Evolutionary conservation across 92 coral and sea anemone species (phyloP), one percentile per base, ranked within the genome.

Genomic region (Nematostella vectensis): DNA sequence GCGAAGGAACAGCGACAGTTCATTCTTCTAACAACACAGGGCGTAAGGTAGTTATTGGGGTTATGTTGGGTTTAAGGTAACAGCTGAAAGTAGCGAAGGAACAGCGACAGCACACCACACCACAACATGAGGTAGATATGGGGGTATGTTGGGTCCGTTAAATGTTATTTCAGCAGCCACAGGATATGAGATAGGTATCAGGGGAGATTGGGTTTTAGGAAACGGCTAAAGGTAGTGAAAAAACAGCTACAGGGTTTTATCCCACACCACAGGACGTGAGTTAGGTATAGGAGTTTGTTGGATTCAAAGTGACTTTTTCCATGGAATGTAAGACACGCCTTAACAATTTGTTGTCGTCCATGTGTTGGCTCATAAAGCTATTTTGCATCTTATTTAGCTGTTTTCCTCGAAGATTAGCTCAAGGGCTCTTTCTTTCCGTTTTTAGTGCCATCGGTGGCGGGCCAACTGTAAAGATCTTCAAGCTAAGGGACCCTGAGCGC

Each of bases 1-100:
- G n/a, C n/a, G 0, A 85, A 66, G 44, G 96, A 84, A 52, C 96
- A 88, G 19, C 47, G 94, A 45, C 96, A 88, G 72, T 88, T 88
- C 27, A 88, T 88, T 47, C 64, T 88, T 30, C 78, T 88, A 24
- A 88, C 96, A 4, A 94, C 96, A 25, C 94, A 76, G 52, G 88
- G 84, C 62, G 84, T 88, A 94, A 88, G 94, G 96, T 88, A 66
- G 43, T 67, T 13, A 11, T 48, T 18, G n/a, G n/a, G n/a, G n/a
- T n/a, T n/a, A n/a, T n/a, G n/a, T n/a, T n/a, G n/a, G n/a, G n/a
- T n/a, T n/a, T n/a, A n/a, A n/a, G n/a, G n/a, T n/a, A n/a, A n/a
- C n/a, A n/a, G 76, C 47, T 88, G 65, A 83, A 88, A 48, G 85
- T 88, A 10, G 96, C 96, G 0, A 85, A 66, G 44, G 96, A 84